Evolutionary conservation across 2,797 vertebrate species (phyloP).

Genomic region (Centroberyx gerrardi): DNA sequence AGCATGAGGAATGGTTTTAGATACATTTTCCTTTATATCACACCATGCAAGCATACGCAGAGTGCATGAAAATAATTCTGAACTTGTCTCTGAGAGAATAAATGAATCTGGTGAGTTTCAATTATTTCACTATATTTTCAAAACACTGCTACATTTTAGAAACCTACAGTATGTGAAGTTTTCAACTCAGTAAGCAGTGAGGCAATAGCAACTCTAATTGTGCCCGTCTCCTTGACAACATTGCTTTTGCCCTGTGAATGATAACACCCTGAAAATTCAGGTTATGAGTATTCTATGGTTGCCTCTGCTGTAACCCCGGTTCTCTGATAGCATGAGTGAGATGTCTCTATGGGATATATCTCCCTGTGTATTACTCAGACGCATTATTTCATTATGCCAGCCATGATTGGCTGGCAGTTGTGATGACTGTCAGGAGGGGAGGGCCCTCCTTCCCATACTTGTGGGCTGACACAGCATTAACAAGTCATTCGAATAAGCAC

Average conservation of each 20-base stretch:
- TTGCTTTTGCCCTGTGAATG: conserved; percentile 25
- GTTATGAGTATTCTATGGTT: conserved; percentile 37
- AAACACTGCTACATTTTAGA: too few relatives aligned
- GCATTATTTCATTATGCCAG: conserved; percentile 39
- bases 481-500: too few relatives aligned
- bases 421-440: neutral
- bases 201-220: neutral
- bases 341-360: conserved; percentile 21
- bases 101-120: conserved; percentile 18
- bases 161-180: too few relatives aligned
- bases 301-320: conserved; percentile 27
- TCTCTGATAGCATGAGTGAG: conserved; percentile 33
- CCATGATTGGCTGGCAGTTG: too few relatives aligned
- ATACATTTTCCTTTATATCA: neutral
- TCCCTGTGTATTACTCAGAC: conserved; percentile 26
- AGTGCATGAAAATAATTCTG: neutral
- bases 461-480: too few relatives aligned
- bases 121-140: neutral
- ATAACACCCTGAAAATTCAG: conserved; percentile 21
- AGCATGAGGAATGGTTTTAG: neutral
- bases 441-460: neutral
- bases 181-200: neutral
- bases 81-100: neutral
- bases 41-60: neutral
- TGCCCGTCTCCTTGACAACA: conserved; percentile 21